phyloP scores from a whole-genome alignment of 2,113 vertebrate genomes.

The Pelobates fuscus region DNA sequence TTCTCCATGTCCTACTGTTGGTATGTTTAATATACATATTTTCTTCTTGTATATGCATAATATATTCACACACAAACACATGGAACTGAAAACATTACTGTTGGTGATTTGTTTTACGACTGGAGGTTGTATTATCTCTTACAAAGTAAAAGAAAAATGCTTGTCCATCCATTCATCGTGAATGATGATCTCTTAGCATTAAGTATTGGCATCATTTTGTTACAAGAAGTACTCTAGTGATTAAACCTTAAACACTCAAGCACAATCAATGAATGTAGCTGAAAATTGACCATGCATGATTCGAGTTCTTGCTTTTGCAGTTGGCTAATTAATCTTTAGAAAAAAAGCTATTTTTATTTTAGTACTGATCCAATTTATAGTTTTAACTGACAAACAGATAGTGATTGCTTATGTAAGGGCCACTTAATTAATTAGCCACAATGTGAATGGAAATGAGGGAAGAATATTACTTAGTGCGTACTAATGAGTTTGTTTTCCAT shows the following conservation, averaged over 20 bases:
- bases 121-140: no score
- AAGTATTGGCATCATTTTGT: background rate
- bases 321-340: constrained; percentile 3
- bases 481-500: no score
- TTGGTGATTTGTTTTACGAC: no score
- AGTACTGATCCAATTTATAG: background rate
- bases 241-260: constrained; percentile 25
- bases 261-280: constrained; percentile 6
- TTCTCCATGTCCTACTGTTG: no score
- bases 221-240: constrained; percentile 21
- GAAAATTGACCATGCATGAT: constrained; percentile 6
- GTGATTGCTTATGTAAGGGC: no score
- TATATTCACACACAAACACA: no score
- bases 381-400: background rate
- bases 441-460: background rate
- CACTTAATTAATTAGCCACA: constrained; percentile 3
- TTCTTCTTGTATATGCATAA: no score
- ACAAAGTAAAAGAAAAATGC: background rate
- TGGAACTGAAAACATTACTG: no score
- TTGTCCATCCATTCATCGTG: background rate
- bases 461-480: background rate
- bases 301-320: constrained; percentile 1
- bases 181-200: background rate
- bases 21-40: no score
- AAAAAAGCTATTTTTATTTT: background rate